These are phyloP conservation scores for Vombatus ursinus DNA, from an alignment of 2,113 vertebrate genomes.

Conservation along the genomic window DNA sequence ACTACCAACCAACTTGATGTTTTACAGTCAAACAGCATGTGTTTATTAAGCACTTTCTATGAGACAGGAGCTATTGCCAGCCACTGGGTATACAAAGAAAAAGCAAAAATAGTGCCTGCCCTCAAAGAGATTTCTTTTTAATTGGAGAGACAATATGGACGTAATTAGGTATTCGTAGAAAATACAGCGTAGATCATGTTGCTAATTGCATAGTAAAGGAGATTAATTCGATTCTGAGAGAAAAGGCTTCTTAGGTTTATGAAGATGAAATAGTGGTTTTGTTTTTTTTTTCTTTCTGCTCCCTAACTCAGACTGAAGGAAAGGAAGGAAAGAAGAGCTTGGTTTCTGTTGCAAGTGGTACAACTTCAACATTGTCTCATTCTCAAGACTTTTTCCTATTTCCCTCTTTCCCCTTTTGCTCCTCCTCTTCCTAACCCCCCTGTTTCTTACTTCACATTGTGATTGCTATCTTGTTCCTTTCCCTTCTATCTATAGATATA, in stretches of 20 bases:
- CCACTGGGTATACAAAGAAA: conserved; percentile 18
- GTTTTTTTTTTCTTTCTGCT: neutral
- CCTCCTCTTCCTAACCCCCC: neutral
- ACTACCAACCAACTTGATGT: conserved; percentile 18
- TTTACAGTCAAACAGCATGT: neutral
- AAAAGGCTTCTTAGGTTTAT: neutral
- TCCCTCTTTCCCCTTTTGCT: neutral
- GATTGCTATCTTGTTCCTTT: neutral
- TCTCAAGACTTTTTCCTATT: neutral
- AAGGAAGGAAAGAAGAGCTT: neutral
- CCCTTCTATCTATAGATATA: neutral
- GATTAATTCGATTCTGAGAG: neutral
- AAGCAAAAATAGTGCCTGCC: neutral
- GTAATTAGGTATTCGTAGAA: neutral
- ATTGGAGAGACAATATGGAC: neutral
- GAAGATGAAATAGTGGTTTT: neutral
- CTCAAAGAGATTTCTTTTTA: neutral
- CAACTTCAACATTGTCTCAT: neutral
- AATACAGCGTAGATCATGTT: neutral
- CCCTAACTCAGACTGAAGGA: neutral
- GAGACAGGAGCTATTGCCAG: neutral
- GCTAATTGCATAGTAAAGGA: neutral
- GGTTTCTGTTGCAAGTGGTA: neutral
- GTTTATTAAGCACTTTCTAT: neutral
- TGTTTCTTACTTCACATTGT: neutral